These are phyloP conservation scores for Antennarius maculatus DNA, from an alignment of 2,797 vertebrate species.

Conservation along the genomic window DNA sequence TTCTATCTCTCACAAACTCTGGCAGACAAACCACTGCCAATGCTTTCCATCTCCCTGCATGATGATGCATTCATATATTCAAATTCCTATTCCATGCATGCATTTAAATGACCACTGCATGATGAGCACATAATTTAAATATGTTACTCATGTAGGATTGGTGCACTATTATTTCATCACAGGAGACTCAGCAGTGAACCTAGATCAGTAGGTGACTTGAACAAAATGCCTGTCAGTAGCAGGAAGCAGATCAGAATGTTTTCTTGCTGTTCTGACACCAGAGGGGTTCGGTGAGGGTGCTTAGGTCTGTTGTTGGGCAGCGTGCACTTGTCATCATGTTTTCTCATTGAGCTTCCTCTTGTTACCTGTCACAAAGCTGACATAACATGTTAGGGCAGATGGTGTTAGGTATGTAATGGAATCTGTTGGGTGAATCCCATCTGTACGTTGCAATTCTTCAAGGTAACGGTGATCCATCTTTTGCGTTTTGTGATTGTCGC, in stretches of 20 bases:
- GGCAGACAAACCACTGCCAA: conserved; percentile 34
- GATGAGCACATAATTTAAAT: conserved; percentile 64
- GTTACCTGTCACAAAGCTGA: conserved; percentile 73
- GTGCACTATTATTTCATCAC: conserved; percentile 3
- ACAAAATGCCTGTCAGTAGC: conserved; percentile 52
- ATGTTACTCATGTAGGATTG: conserved; percentile 38
- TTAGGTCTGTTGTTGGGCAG: conserved; percentile 57
- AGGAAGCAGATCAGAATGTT: conserved; percentile 59
- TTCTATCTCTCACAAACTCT: conserved; percentile 20
- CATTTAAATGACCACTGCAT: conserved; percentile 59
- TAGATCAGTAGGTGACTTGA: conserved; percentile 54
- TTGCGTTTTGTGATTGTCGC: conserved; percentile 18
- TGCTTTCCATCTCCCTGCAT: conserved; percentile 24
- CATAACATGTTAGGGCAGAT: conserved; percentile 66
- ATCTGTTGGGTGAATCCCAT: conserved; percentile 59
- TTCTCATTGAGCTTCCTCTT: conserved; percentile 58
- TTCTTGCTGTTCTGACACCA: conserved; percentile 67
- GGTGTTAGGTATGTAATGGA: conserved; percentile 58
- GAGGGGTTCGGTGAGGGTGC: conserved; percentile 51
- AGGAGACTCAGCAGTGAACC: conserved; percentile 49
- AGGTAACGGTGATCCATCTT: conserved; percentile 20
- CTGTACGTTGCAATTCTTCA: conserved; percentile 39
- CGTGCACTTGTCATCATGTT: conserved; percentile 67
- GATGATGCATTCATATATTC: conserved; percentile 68
- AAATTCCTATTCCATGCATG: conserved; percentile 46